phyloP scores from a whole-genome alignment of 2,797 vertebrate species.

The Sphenodon punctatus region DNA sequence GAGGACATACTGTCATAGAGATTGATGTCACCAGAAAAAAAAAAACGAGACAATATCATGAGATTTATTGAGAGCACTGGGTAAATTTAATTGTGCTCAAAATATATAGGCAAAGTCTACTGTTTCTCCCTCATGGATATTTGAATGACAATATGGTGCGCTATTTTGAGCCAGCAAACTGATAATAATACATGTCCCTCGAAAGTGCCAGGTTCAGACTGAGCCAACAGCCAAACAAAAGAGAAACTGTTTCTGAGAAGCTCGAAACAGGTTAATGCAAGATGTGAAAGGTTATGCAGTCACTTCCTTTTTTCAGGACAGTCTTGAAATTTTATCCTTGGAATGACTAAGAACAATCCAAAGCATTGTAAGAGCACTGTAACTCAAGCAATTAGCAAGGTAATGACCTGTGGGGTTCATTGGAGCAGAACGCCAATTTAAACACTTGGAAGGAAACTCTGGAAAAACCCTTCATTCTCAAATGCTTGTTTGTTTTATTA shows the following conservation, averaged over 20 bases:
- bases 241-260: conserved; percentile 47
- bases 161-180: neutral
- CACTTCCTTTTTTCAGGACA: conserved; percentile 53
- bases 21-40: neutral
- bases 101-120: too few species aligned
- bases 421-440: conserved; percentile 63
- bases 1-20: neutral
- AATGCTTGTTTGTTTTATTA: too few species aligned
- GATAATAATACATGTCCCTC: conserved; percentile 10
- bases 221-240: conserved; percentile 50
- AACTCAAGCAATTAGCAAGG: conserved; percentile 69
- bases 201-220: conserved; percentile 26
- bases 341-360: conserved; percentile 65
- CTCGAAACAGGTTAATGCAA: conserved; percentile 48
- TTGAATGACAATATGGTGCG: neutral
- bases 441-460: conserved; percentile 59
- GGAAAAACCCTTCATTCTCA: conserved; percentile 44
- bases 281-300: conserved; percentile 45
- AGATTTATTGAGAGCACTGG: neutral
- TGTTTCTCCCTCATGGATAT: neutral
- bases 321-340: conserved; percentile 54
- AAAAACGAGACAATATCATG: neutral
- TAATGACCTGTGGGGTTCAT: conserved; percentile 69
- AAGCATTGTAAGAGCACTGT: conserved; percentile 61
- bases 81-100: neutral